Evolutionary conservation across 2,888 invertebrate species (phyloP), one percentile per base, ranked within the genome.

Genomic region (Perizoma affinitatum): DNA sequence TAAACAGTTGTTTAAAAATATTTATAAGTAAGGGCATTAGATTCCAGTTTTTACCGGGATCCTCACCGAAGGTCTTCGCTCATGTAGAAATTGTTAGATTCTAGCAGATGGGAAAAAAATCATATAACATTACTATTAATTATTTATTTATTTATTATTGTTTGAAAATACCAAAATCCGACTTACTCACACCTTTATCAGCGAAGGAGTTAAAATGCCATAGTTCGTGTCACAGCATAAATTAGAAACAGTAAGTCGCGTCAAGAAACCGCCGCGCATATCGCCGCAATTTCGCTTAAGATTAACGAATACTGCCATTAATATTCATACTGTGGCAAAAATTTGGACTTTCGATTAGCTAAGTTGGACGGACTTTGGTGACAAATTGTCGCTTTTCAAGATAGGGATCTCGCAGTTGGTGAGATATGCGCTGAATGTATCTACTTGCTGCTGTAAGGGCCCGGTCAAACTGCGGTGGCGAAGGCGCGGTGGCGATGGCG

Each of bases 191-290:
- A 8, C 3, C 55, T 64, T 68, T 79, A 78, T 83, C 88, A 88
- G 75, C 80, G 88, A 90, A 90, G 90, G 90, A 92, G 91, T 91
- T 91, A 91, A 91, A 92, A 91, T 86, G 87, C 88, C 83, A 91
- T 90, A 91, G 91, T 90, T 88, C 92, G 92, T 92, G 92, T 82
- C 79, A 69, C 75, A 67, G 92, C 91, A 92, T 92, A 92, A 92
- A 91, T 92, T 92, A 91, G 76, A 79, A 76, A 69, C 81, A 78
- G 82, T 80, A 84, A 87, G 84, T 87, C 83, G 81, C 73, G 74
- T 77, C 85, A 87, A 90, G 88, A 86, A 88, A 84, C 89, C 89
- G 84, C 82, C 80, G 82, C 86, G 90, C 90, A 90, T 90, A 91
- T 88, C 88, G 89, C 90, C 90, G 81, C 85, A 78, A 87, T 87